Evolutionary conservation across 2,888 invertebrate species (phyloP).

Genomic region (Xestia sexstrigata): DNA sequence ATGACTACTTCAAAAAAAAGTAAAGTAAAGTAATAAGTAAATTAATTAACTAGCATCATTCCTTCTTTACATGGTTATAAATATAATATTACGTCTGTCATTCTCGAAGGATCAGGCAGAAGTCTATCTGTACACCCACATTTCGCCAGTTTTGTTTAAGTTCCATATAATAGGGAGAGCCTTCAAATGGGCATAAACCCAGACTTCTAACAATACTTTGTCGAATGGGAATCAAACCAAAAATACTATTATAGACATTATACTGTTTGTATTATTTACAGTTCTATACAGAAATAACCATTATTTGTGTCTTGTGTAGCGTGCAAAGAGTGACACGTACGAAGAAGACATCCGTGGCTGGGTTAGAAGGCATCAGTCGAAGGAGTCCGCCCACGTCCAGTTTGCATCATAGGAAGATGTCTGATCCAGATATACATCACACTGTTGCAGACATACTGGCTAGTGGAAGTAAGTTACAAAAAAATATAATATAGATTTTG

Average conservation of each 20-base stretch:
- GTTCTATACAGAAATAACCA: constrained; percentile 53
- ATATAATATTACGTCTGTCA: neutral
- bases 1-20: no score
- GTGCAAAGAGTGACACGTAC: constrained; percentile 92
- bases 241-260: neutral
- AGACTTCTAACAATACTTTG: neutral
- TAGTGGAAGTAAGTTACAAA: constrained; percentile 76
- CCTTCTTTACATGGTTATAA: neutral
- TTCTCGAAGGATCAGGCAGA: neutral
- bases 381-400: constrained; percentile 91
- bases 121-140: neutral
- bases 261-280: neutral
- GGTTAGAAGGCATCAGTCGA: constrained; percentile 91
- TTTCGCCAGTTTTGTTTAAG: neutral
- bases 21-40: neutral
- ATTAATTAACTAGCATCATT: neutral
- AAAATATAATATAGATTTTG: neutral
- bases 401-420: constrained; percentile 94
- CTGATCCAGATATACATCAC: constrained; percentile 97
- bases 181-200: neutral
- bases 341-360: constrained; percentile 94
- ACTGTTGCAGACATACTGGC: constrained; percentile 91
- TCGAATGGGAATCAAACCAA: neutral
- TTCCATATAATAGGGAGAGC: neutral
- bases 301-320: constrained; percentile 68